Conservation (phyloP, 2,113 vertebrate species). For the Piliocolobus tephrosceles region DNA sequence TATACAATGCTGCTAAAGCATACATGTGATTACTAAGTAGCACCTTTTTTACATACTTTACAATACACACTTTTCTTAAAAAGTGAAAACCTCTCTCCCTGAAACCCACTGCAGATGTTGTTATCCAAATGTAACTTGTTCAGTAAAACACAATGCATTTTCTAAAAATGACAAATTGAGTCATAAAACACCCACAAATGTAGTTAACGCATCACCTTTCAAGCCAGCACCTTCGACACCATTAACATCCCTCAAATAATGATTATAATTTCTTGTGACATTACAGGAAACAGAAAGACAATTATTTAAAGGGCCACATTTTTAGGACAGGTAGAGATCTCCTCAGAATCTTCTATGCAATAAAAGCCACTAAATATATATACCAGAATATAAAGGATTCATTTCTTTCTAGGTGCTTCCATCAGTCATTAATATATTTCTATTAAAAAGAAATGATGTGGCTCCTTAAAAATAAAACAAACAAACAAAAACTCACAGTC, state of each 20-base stretch:
- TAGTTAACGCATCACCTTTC: neutral
- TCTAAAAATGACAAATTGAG: conserved; percentile 58
- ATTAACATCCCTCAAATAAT: neutral
- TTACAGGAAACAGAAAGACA: neutral
- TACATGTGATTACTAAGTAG: conserved; percentile 52
- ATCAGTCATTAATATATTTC: neutral
- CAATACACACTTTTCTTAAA: conserved; percentile 38
- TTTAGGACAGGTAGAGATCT: conserved; percentile 16
- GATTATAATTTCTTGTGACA: neutral
- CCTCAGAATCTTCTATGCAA: neutral
- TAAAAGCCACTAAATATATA: neutral
- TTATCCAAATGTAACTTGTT: conserved; percentile 41
- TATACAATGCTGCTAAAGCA: conserved; percentile 53
- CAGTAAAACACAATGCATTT: conserved; percentile 45
- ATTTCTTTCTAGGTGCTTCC: neutral
- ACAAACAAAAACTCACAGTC: too few species aligned
- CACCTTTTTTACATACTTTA: conserved; percentile 26
- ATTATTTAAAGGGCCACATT: neutral
- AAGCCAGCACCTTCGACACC: neutral
- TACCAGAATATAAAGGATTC: neutral
- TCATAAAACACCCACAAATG: conserved; percentile 46
- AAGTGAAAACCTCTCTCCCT: conserved; percentile 15
- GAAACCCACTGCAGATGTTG: neutral
- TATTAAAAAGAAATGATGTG: neutral
- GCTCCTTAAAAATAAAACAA: too few species aligned